Conservation (phyloP, 2,113 vertebrate genomes). For the Chiloscyllium plagiosum region DNA sequence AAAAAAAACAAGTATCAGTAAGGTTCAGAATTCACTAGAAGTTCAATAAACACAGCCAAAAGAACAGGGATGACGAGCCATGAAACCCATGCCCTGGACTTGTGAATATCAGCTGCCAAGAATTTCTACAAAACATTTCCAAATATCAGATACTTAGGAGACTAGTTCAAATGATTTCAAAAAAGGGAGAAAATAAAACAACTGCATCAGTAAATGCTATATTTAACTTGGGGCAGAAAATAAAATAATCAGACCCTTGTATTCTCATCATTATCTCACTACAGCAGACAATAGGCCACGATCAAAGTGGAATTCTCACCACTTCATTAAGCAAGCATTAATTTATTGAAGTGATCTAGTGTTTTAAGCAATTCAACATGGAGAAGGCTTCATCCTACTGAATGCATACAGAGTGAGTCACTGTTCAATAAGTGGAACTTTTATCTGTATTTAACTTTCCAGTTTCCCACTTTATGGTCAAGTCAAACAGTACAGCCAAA, state of each 20-base stretch:
- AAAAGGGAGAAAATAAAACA: neutral
- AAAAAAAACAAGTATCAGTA: slow-evolving; percentile 39
- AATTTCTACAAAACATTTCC: neutral
- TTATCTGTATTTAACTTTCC: no score
- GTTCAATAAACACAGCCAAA: neutral
- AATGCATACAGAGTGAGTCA: no score
- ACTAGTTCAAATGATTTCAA: neutral
- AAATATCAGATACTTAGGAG: neutral
- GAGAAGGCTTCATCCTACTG: no score
- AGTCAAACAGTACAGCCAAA: no score
- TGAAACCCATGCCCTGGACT: neutral
- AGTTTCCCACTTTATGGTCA: no score
- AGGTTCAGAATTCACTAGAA: neutral
- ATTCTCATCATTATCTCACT: neutral
- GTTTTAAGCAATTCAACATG: no score
- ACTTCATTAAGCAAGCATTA: neutral
- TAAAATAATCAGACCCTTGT: neutral
- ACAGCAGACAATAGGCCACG: neutral
- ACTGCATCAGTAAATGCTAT: neutral
- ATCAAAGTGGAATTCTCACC: neutral
- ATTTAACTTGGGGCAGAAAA: neutral
- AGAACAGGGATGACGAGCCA: neutral
- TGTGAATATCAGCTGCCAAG: neutral
- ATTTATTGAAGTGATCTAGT: no score
- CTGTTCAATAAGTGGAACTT: no score